Base-by-base conservation (phyloP, 2,797 vertebrate genomes). In the Dryobates pubescens region DNA sequence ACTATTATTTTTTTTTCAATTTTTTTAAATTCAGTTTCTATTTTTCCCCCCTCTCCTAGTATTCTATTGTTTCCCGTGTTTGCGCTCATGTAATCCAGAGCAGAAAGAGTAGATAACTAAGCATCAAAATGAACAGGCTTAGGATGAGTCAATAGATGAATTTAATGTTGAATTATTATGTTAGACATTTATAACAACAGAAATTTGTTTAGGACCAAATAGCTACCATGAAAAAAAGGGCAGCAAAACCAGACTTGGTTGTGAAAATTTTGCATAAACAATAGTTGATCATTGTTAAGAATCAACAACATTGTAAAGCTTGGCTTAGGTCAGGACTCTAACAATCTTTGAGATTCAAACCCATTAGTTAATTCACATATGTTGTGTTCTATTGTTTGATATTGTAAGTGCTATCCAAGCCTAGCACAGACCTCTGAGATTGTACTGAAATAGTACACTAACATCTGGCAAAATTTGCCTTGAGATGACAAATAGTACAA, bases 401-500 rank as follows among this genome's bases (percentile, higher is more conserved):
- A 57, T 73, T 19, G 41, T 51, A 77, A 54, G 38, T 20, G 17
- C 70, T 86, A 18, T 59, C 29, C 0, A 3, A 49, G 34, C 47
- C 14, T 81, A 59, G 22, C 20, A 36, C 16, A 65, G 36, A 63
- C 20, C 24, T n/a, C 45, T 54, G 61, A 86, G 61, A 54, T 17
- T n/a, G 38, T 81, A 54, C 17, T 49, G 43, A 79, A 81, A 75
- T 58, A 93, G n/a, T 68, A 84, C 3, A 2, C 30, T 78, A 86
- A 54, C 36, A 79, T 84, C 72, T 91, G 79, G 43, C 24, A 85
- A 85, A n/a, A 87, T 85, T 87, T 91, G 19, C 29, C 86, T 75
- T 86, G 36, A 69, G 26, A 36, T 95, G 69, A 86, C 63, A 90
- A 92, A 65, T 86, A 0, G 11, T 54, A 69, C 51, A 22, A 86